Conservation (phyloP, 1,140 invertebrate genomes). For the Pogonomyrmex barbatus region DNA sequence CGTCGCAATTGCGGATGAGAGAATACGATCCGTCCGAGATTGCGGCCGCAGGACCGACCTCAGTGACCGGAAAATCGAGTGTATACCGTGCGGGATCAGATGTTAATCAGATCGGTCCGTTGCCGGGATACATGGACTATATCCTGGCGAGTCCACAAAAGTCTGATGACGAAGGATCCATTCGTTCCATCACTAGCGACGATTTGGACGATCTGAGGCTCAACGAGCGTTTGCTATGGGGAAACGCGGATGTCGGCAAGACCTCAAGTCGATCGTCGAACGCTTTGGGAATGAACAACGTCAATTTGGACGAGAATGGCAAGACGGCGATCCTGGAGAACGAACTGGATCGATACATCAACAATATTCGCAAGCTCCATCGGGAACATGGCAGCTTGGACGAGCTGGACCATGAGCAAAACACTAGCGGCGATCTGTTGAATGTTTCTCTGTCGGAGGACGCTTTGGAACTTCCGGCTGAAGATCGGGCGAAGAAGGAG, state of each 20-base stretch:
- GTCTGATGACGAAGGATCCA: background rate
- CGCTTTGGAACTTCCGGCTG: conserved; percentile 53
- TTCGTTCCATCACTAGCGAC: conserved; percentile 31
- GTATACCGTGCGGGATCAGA: background rate
- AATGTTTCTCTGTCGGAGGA: conserved; percentile 81
- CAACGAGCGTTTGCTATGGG: background rate
- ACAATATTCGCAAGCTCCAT: conserved; percentile 79
- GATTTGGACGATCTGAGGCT: conserved; percentile 40
- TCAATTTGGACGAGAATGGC: background rate
- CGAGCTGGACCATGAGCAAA: conserved; percentile 79
- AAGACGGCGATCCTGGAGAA: conserved; percentile 67
- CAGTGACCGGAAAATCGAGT: background rate
- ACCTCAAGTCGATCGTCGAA: background rate
- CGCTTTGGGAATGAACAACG: background rate
- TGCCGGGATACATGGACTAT: conserved; percentile 59
- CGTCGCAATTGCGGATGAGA: background rate
- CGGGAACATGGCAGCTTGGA: conserved; percentile 73
- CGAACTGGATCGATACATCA: conserved; percentile 80
- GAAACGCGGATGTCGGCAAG: background rate
- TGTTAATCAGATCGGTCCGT: background rate
- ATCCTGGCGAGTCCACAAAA: conserved; percentile 23
- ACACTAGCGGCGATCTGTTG: conserved; percentile 81
- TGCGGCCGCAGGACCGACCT: background rate
- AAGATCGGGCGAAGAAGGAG: conserved; percentile 56
- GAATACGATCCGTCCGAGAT: too few relatives aligned